Evolutionary conservation across 2,888 invertebrate genomes (phyloP), one percentile per base, ranked within the genome.

Genomic region (Harmothoe impar): DNA sequence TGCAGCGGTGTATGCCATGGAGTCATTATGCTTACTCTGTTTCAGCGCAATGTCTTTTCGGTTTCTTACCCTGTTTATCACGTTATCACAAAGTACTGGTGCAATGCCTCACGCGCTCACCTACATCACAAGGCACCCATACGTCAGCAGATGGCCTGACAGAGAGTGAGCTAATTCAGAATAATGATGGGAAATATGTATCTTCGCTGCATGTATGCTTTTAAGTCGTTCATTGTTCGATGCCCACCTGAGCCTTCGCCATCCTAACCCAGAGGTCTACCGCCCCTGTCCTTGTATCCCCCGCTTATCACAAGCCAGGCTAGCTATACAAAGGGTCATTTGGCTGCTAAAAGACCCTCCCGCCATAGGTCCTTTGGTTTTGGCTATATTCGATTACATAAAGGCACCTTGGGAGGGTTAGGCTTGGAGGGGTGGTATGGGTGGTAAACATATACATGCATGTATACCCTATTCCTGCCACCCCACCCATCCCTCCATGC

Each of bases 361-460:
- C 81, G 20, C 81, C 43, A 81, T 35, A 20, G 43, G n/a, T 3
- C 43, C 43, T n/a, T 81, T 35, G 81, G 43, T 81, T 81, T 81
- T 1, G 35, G 33, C 43, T 81, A 81, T 81, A 81, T 81, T 81
- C 31, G 81, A 43, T 81, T 81, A 81, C 81, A 81, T 81, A 81
- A 81, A 81, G 43, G 43, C 43, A 17, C 33, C 20, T 23, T 35
- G 12, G n/a, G n/a, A n/a, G n/a, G n/a, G n/a, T n/a, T n/a, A n/a
- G n/a, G n/a, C 15, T 0, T 20, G 62, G 62, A 62, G 20, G 62
- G 62, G 62, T n/a, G n/a, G n/a, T n/a, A 15, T 62, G 62, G 43
- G 43, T 43, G 43, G 43, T 43, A 43, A 43, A 43, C 43, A 43
- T 10, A 43, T 43, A 10, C 10, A 43, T 43, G 3, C 43, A 7